Conservation (phyloP, 1,140 invertebrate genomes). For the Gonioctena quinquepunctata region DNA sequence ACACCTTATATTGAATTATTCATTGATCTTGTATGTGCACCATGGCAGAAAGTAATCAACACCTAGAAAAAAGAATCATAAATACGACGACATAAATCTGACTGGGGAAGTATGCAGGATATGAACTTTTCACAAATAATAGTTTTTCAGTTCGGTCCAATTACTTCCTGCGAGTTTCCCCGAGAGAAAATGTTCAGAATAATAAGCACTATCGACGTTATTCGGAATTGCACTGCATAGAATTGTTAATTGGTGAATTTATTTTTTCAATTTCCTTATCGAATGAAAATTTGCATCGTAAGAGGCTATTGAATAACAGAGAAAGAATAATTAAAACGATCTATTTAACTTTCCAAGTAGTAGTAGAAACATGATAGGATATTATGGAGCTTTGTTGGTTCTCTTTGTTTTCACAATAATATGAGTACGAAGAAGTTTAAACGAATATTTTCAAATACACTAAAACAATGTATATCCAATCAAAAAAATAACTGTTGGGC, state of each 20-base stretch:
- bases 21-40: too few relatives aligned
- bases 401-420: too few relatives aligned
- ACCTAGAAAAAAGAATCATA: too few relatives aligned
- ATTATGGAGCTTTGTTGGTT: too few relatives aligned
- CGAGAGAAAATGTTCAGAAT: background rate
- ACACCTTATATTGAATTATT: too few relatives aligned
- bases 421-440: too few relatives aligned
- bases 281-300: conserved; percentile 1
- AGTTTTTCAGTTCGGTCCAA: background rate
- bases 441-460: too few relatives aligned
- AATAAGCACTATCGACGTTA: background rate
- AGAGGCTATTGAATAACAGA: background rate
- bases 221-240: background rate
- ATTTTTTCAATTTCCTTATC: conserved; percentile 12
- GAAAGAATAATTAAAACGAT: background rate
- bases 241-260: conserved; percentile 15
- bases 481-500: too few relatives aligned
- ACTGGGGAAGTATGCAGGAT: background rate
- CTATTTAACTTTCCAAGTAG: too few relatives aligned
- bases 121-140: background rate
- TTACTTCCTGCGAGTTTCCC: background rate
- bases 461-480: too few relatives aligned
- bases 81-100: background rate
- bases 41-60: too few relatives aligned
- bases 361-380: too few relatives aligned